A percentile compares a stretch with the other conserved stretches of the same genome.
phyloP scores from a whole-genome alignment of 2,797 vertebrate species.

The Lepilemur septentrionalis region DNA sequence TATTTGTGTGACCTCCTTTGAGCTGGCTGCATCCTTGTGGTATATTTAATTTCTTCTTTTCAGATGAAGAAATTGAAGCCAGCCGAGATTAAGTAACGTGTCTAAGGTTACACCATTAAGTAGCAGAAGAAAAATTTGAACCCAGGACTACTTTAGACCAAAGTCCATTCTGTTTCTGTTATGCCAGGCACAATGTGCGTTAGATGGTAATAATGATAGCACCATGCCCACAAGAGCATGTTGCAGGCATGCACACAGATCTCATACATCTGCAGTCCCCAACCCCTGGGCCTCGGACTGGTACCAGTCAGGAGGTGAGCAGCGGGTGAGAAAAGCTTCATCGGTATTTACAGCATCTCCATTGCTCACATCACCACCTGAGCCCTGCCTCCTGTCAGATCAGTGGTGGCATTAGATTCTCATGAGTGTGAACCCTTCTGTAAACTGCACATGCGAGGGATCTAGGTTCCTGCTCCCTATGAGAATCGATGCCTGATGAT shows the following conservation, averaged over 20 bases:
- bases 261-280: neutral
- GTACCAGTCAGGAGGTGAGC: no score
- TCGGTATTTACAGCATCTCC: no score
- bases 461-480: no score
- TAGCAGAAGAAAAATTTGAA: neutral
- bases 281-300: no score
- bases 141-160: neutral
- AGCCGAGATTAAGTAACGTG: neutral
- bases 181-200: neutral
- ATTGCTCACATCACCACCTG: no score
- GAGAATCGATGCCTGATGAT: no score
- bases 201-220: neutral
- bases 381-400: no score
- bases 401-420: no score
- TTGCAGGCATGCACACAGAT: neutral
- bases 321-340: no score
- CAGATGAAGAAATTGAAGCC: neutral
- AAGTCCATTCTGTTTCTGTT: neutral
- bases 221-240: neutral
- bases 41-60: neutral
- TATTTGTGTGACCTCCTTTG: neutral
- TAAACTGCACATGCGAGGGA: no score
- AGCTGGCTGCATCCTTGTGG: neutral
- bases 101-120: neutral
- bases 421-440: no score